Evolutionary conservation across 2,113 vertebrate species (phyloP).

Genomic region (Seriola quinqueradiata): DNA sequence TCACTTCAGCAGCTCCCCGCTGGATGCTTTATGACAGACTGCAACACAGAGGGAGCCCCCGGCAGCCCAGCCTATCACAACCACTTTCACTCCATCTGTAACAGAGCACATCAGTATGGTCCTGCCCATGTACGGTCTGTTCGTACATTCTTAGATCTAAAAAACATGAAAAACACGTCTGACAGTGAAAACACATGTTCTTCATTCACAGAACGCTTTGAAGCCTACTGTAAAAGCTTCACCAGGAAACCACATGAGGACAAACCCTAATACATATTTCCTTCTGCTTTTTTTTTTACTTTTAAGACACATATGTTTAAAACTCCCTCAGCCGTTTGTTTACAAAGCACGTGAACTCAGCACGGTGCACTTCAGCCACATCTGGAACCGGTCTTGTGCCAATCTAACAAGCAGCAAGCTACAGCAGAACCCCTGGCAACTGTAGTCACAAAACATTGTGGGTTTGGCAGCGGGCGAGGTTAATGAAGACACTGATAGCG

Average conservation of each 20-base stretch:
- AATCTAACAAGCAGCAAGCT: conserved; percentile 42
- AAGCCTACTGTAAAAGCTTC: conserved; percentile 57
- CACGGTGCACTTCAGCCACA: conserved; percentile 1
- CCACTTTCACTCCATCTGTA: conserved; percentile 16
- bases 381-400: conserved; percentile 45
- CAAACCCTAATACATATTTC: conserved; percentile 53
- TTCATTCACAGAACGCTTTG: conserved; percentile 53
- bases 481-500: conserved; percentile 51
- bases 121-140: neutral
- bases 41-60: conserved; percentile 45
- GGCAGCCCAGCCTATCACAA: conserved; percentile 23
- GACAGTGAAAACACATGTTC: conserved; percentile 52
- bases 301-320: conserved; percentile 9
- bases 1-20: conserved; percentile 31
- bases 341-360: conserved; percentile 10
- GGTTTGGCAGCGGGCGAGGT: conserved; percentile 38
- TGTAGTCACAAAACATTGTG: conserved; percentile 34
- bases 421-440: conserved; percentile 35
- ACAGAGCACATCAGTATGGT: neutral
- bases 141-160: conserved; percentile 1
- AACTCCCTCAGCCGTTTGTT: neutral
- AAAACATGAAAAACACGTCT: conserved; percentile 49
- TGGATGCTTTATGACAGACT: conserved; percentile 48
- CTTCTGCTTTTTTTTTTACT: conserved; percentile 27
- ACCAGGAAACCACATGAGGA: conserved; percentile 62